These are phyloP conservation scores for Caenorhabditis latens DNA, from an alignment of 1,140 invertebrate species.

Conservation along the genomic window DNA sequence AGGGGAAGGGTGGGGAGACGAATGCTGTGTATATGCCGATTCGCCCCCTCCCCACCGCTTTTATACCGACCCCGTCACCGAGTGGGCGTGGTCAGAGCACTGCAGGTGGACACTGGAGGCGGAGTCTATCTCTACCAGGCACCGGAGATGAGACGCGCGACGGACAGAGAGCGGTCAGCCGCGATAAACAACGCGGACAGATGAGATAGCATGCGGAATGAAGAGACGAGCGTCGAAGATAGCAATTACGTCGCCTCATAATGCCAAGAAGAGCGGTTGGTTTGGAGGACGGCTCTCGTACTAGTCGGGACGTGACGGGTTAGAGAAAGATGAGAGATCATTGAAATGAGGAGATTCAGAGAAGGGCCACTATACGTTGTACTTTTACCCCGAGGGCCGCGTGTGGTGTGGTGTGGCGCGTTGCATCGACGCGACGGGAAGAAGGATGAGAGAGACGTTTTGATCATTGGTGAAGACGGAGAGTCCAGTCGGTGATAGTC, in stretches of 20 bases:
- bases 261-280: constrained; percentile 54
- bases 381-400: constrained; percentile 44
- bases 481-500: constrained; percentile 5
- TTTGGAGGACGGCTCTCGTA: constrained; percentile 53
- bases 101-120: constrained; percentile 44
- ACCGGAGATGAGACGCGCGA: constrained; percentile 49
- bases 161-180: constrained; percentile 52
- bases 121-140: constrained; percentile 44
- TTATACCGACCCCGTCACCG: constrained; percentile 48
- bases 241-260: constrained; percentile 38
- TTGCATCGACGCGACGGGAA: constrained; percentile 1
- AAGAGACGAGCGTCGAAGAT: background rate
- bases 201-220: background rate
- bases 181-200: constrained; percentile 54
- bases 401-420: constrained; percentile 44
- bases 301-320: constrained; percentile 34
- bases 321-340: background rate
- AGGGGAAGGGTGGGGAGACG: background rate
- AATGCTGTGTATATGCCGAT: constrained; percentile 51
- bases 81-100: constrained; percentile 49
- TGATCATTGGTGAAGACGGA: background rate
- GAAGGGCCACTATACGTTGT: constrained; percentile 52
- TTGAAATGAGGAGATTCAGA: background rate
- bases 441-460: background rate
- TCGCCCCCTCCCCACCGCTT: constrained; percentile 9